Percentiles rank a stretch among this genome's conserved stretches.
These are phyloP conservation scores for Pseudachorutes palmiensis DNA, from an alignment of 1,140 invertebrate genomes.

Conservation along the genomic window DNA sequence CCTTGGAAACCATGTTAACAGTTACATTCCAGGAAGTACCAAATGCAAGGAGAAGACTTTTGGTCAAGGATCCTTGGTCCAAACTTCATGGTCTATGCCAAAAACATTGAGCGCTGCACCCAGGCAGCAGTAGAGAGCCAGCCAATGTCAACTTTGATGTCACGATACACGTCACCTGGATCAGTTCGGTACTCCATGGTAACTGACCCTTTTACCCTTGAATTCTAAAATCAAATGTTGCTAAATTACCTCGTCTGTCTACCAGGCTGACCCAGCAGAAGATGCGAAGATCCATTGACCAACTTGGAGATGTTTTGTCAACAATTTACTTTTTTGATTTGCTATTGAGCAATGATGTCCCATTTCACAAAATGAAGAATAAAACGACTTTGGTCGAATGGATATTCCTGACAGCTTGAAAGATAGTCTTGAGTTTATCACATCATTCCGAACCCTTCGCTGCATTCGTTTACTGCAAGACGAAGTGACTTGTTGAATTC, in stretches of 20 bases:
- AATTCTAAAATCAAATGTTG: neutral
- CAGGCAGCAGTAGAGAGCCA: neutral
- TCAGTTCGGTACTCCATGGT: neutral
- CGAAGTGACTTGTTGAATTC: conserved; percentile 82
- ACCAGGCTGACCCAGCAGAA: neutral
- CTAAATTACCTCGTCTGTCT: neutral
- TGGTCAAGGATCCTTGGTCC: neutral
- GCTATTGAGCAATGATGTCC: neutral
- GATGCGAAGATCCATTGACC: neutral
- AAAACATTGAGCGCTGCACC: neutral
- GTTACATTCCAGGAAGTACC: conserved; percentile 1
- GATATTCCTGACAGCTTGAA: too few species aligned
- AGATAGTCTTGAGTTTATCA: conserved; percentile 44
- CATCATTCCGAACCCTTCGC: conserved; percentile 88
- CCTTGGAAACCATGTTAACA: too few species aligned
- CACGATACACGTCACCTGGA: neutral
- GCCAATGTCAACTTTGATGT: neutral
- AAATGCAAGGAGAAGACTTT: neutral
- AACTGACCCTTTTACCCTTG: neutral
- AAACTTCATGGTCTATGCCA: neutral
- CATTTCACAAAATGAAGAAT: neutral
- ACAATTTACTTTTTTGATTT: neutral
- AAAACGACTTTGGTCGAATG: too few species aligned
- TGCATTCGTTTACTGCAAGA: conserved; percentile 86
- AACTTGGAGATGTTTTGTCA: neutral